phyloP scores from a whole-genome alignment of 2,113 vertebrate genomes.

The Channa argus region DNA sequence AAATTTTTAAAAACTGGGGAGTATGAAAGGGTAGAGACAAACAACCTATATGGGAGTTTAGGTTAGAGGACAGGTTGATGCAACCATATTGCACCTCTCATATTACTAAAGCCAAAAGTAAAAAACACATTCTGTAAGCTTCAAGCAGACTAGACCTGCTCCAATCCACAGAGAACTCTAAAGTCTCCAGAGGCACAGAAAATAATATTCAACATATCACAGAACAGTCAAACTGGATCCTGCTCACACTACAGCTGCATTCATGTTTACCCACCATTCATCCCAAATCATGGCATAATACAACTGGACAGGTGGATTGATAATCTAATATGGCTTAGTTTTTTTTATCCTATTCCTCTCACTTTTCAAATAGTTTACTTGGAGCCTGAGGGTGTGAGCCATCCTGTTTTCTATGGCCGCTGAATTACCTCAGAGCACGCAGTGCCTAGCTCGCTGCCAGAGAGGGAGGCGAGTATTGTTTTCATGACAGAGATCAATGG shows the following conservation, averaged over 20 bases:
- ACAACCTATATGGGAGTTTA: no score
- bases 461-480: conserved; percentile 82
- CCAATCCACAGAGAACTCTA: conserved; percentile 11
- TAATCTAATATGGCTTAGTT: conserved; percentile 75
- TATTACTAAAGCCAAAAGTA: conserved; percentile 45
- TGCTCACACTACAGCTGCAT: conserved; percentile 59
- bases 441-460: conserved; percentile 76
- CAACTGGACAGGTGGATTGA: conserved; percentile 74
- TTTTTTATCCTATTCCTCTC: conserved; percentile 66
- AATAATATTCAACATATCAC: conserved; percentile 56
- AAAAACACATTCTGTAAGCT: conserved; percentile 33
- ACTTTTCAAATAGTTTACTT: conserved; percentile 78
- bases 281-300: conserved; percentile 50
- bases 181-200: conserved; percentile 36
- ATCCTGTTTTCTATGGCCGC: conserved; percentile 74
- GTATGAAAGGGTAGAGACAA: no score
- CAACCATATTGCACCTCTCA: conserved; percentile 32
- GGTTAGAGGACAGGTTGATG: no score
- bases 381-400: conserved; percentile 74
- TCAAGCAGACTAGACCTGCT: conserved; percentile 1
- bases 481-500: conserved; percentile 87
- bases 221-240: conserved; percentile 51
- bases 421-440: conserved; percentile 75
- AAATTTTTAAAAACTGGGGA: no score
- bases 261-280: conserved; percentile 58